Percentiles rank a stretch among this genome's conserved stretches.
These are phyloP conservation scores for Tanytarsus gracilentus DNA, from an alignment of 2,888 invertebrate genomes.

Conservation along the genomic window DNA sequence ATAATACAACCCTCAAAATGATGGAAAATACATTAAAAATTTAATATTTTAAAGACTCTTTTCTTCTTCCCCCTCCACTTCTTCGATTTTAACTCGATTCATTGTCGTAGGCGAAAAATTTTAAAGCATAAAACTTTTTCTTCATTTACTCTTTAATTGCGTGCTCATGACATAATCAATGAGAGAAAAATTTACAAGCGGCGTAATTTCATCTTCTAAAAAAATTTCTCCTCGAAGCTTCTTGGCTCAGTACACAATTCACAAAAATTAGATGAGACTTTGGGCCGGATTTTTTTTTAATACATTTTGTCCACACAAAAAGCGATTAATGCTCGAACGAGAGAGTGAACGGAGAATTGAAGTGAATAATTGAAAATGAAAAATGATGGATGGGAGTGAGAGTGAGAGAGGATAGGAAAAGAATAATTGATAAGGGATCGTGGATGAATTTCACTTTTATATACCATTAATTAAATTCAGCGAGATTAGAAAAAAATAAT, in stretches of 20 bases:
- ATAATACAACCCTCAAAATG: slow-evolving; percentile 28
- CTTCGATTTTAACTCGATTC: not conserved
- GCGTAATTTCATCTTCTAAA: slow-evolving; percentile 13
- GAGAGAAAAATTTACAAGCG: slow-evolving; percentile 18
- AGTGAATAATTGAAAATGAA: not conserved
- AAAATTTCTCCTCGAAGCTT: not conserved
- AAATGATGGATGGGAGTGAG: slow-evolving; percentile 1
- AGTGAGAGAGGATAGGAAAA: not conserved
- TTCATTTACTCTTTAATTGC: slow-evolving; percentile 25
- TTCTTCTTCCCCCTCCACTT: not conserved
- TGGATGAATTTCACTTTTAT: too few relatives aligned
- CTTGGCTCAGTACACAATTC: not conserved
- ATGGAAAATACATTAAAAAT: slow-evolving; percentile 29
- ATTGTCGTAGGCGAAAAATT: not conserved
- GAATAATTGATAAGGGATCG: not conserved
- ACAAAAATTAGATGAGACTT: not conserved
- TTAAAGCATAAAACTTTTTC: slow-evolving; percentile 1
- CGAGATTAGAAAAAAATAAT: too few relatives aligned
- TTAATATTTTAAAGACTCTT: slow-evolving; percentile 28
- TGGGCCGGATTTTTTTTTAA: slow-evolving; percentile 1
- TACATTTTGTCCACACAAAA: slow-evolving; percentile 13
- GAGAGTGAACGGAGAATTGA: not conserved
- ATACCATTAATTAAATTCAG: too few relatives aligned
- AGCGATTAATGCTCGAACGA: slow-evolving; percentile 1
- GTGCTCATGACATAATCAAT: slow-evolving; percentile 29